Conservation (phyloP, 2,797 vertebrate genomes). For the Decapterus maruadsi region DNA sequence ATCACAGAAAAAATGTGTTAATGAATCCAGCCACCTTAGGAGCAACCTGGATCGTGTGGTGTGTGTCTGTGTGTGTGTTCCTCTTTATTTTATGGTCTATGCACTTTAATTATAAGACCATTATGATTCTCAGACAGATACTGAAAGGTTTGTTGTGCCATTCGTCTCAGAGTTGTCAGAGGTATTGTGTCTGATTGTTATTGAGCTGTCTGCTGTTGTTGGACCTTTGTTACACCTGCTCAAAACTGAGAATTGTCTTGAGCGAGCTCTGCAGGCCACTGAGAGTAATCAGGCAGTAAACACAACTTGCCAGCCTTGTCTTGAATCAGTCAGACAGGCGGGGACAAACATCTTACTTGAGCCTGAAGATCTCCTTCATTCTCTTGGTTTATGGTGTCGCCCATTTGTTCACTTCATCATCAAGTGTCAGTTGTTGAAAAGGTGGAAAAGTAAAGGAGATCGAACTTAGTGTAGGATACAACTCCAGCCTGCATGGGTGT, state of each 20-base stretch:
- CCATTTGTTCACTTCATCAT: constrained; percentile 60
- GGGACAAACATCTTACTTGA: constrained; percentile 75
- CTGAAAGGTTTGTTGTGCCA: not conserved
- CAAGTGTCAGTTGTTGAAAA: not conserved
- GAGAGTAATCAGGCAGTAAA: not conserved
- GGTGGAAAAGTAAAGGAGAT: rapidly evolving
- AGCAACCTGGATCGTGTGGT: constrained; percentile 11
- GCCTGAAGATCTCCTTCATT: constrained; percentile 81
- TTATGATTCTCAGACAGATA: not conserved
- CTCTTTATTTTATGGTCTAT: not conserved
- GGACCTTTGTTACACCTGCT: constrained; percentile 5
- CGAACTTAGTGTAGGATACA: not conserved
- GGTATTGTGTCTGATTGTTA: not conserved
- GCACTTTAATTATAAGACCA: constrained; percentile 5
- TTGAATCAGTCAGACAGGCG: constrained; percentile 1
- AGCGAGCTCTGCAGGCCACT: constrained; percentile 21
- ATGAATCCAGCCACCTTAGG: constrained; percentile 43
- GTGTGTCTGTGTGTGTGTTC: not conserved
- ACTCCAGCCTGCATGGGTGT: not conserved
- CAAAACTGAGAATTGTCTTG: not conserved
- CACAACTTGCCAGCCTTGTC: not conserved
- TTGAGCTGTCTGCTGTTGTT: constrained; percentile 1
- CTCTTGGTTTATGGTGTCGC: constrained; percentile 52
- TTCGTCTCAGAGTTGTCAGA: not conserved
- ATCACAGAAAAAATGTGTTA: constrained; percentile 37